A percentile compares a stretch with the other conserved stretches of the same genome.
phyloP scores from a whole-genome alignment of 1,140 invertebrate species.

The Drosophila repletoides region DNA sequence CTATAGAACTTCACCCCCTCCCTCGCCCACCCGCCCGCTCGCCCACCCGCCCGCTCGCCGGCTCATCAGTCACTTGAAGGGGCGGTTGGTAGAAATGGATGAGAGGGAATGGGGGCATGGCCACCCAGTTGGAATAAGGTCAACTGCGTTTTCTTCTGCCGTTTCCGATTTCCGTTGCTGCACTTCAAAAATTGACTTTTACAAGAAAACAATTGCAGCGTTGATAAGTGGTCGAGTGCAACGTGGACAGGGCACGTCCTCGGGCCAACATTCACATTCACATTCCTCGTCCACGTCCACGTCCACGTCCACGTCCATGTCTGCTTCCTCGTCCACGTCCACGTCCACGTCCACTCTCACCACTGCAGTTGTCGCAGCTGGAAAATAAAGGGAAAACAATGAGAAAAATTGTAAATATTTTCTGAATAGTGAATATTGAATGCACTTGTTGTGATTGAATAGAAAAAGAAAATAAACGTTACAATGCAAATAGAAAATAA shows the following conservation, averaged over 20 bases:
- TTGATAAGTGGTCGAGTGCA: slow-evolving; percentile 60
- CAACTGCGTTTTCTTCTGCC: slow-evolving; percentile 66
- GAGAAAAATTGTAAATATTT: slow-evolving; percentile 5
- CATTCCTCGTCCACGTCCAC: neutral
- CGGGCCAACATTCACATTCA: slow-evolving; percentile 8
- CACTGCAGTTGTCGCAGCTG: slow-evolving; percentile 33
- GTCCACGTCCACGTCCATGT: slow-evolving; percentile 10
- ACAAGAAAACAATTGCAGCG: slow-evolving; percentile 77
- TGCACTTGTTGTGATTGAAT: slow-evolving; percentile 42
- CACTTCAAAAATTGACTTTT: slow-evolving; percentile 79
- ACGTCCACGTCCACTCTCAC: neutral
- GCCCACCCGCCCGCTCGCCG: slow-evolving; percentile 3
- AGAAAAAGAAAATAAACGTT: neutral
- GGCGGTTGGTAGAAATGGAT: neutral
- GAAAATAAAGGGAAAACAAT: slow-evolving; percentile 36
- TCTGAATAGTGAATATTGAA: slow-evolving; percentile 29
- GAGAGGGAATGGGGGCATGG: neutral
- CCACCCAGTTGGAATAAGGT: slow-evolving; percentile 49
- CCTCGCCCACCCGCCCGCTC: slow-evolving; percentile 24
- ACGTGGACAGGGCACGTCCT: slow-evolving; percentile 59
- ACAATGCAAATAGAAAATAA: neutral
- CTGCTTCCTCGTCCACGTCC: neutral
- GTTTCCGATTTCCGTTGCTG: slow-evolving; percentile 75
- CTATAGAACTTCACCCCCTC: too few relatives aligned
- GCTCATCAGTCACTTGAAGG: neutral